These are phyloP conservation scores for Spinibarbus caldwelli DNA, from an alignment of 2,797 vertebrate genomes.

Conservation along the genomic window DNA sequence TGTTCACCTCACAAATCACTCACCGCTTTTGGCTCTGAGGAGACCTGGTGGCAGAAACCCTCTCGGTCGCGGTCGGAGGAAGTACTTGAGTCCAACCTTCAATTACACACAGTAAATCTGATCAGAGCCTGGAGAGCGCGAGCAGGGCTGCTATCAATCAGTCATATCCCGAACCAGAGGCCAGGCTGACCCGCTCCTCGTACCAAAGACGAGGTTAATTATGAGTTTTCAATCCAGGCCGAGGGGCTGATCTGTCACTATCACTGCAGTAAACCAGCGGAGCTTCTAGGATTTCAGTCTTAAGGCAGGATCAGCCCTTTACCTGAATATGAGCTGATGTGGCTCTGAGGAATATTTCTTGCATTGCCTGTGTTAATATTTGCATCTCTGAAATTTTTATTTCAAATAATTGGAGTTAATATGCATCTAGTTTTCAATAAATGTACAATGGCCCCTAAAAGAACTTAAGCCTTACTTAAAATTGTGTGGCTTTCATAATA, in stretches of 20 bases:
- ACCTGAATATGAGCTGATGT: constrained; percentile 17
- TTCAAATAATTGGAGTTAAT: not conserved
- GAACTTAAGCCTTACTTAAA: constrained; percentile 9
- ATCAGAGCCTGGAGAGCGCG: constrained; percentile 54
- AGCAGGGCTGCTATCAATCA: constrained; percentile 66
- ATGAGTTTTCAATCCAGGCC: constrained; percentile 22
- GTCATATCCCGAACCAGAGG: constrained; percentile 46
- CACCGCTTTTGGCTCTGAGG: constrained; percentile 63
- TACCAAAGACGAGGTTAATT: constrained; percentile 50
- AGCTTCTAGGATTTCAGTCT: constrained; percentile 26
- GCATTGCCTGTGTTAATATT: not conserved
- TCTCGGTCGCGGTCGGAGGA: constrained; percentile 63
- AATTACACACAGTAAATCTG: constrained; percentile 72
- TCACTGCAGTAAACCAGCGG: not conserved
- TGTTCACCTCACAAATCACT: constrained; percentile 72
- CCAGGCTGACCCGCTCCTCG: constrained; percentile 39
- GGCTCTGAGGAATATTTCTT: not conserved
- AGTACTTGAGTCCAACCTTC: constrained; percentile 69
- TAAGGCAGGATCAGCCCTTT: not conserved
- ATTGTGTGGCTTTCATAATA: not conserved
- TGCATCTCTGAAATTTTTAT: not conserved
- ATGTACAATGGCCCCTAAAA: not conserved
- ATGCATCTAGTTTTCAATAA: not conserved
- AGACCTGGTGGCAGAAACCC: constrained; percentile 55
- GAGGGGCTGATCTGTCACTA: constrained; percentile 34